phyloP scores from a whole-genome alignment of 2,113 vertebrate species.

The Brachyhypopomus gauderio region DNA sequence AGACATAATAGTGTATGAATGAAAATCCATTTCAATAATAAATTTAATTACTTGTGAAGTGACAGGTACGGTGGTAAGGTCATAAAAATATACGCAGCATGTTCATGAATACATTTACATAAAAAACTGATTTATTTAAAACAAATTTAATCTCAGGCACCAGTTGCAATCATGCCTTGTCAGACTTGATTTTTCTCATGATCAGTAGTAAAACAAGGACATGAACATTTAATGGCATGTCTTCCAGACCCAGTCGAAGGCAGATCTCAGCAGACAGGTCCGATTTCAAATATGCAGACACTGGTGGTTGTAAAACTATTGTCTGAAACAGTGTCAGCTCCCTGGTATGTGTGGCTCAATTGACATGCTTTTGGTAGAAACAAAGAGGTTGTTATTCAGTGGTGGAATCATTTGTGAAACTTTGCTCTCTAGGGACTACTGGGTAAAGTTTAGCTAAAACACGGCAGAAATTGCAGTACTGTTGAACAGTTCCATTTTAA shows the following conservation, averaged over 20 bases:
- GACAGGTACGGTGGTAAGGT: constrained; percentile 5
- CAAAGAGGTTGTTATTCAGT: constrained; percentile 49
- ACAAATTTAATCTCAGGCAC: constrained; percentile 3
- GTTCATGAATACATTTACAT: constrained; percentile 28
- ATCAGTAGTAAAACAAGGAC: constrained; percentile 31
- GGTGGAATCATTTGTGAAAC: constrained; percentile 48
- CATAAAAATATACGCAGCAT: constrained; percentile 10
- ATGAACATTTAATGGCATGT: constrained; percentile 31
- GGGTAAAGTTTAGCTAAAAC: constrained; percentile 29
- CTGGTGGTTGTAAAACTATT: constrained; percentile 46
- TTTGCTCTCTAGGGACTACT: constrained; percentile 28
- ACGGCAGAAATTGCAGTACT: constrained; percentile 34
- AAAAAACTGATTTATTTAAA: constrained; percentile 7
- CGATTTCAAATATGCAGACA: constrained; percentile 7
- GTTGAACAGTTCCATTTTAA: constrained; percentile 24
- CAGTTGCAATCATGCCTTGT: not conserved
- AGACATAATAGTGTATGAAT: not conserved
- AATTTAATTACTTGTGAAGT: constrained; percentile 3
- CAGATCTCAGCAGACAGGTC: not conserved
- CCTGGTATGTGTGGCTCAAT: constrained; percentile 45
- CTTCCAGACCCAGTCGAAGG: constrained; percentile 16
- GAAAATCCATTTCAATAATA: not conserved
- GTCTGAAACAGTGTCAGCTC: constrained; percentile 32
- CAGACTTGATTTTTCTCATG: constrained; percentile 23
- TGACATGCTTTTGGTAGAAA: constrained; percentile 40